Conservation (phyloP, 1,140 invertebrate species). For the Notospermus geniculatus region DNA sequence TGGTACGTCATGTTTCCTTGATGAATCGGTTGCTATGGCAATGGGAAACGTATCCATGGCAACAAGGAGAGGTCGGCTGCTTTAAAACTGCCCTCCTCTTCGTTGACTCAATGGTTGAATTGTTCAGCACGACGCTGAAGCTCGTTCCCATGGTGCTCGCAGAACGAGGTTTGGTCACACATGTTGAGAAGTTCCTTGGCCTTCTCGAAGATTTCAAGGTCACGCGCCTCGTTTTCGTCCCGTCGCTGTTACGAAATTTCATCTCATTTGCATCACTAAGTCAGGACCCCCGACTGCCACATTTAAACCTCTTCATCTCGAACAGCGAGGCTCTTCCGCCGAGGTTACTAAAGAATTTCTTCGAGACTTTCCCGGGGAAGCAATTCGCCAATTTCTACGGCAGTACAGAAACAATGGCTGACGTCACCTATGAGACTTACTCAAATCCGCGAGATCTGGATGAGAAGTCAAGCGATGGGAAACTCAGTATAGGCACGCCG, state of each 20-base stretch:
- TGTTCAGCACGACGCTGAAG: conserved; percentile 79
- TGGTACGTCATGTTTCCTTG: conserved; percentile 52
- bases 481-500: neutral
- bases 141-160: conserved; percentile 69
- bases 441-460: conserved; percentile 60
- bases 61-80: conserved; percentile 66
- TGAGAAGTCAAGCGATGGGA: neutral
- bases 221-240: conserved; percentile 75
- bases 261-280: conserved; percentile 69
- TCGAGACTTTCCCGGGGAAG: conserved; percentile 65
- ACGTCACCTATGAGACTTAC: conserved; percentile 70
- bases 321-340: conserved; percentile 74
- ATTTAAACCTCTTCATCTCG: neutral
- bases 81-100: conserved; percentile 88
- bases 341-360: conserved; percentile 69
- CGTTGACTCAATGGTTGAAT: conserved; percentile 81
- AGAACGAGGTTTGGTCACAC: conserved; percentile 37
- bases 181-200: conserved; percentile 64
- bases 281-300: neutral
- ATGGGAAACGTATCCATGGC: conserved; percentile 74
- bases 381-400: conserved; percentile 83
- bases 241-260: conserved; percentile 75
- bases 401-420: conserved; percentile 83
- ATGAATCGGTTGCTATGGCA: conserved; percentile 82
- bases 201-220: conserved; percentile 68